Evolutionary conservation across 2,113 vertebrate species (phyloP).

Genomic region (Colius striatus): DNA sequence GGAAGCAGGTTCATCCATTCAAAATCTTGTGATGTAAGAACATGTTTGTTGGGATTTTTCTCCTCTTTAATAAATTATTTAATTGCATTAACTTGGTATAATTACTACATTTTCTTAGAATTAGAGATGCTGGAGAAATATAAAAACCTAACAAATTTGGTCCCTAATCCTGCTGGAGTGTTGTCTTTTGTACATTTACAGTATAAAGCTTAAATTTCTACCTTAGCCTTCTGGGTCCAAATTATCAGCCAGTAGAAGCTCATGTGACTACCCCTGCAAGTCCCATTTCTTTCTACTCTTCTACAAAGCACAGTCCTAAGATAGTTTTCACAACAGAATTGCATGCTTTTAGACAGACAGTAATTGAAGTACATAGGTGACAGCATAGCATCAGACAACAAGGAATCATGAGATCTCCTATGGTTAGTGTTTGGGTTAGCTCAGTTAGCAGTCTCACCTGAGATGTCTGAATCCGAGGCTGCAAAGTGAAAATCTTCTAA

Average conservation of each 20-base stretch:
- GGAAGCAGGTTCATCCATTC: not conserved
- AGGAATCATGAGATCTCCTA: not conserved
- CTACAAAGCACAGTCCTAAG: not conserved
- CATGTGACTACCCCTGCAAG: not conserved
- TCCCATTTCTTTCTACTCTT: not conserved
- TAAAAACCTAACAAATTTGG: not conserved
- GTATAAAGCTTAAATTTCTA: not conserved
- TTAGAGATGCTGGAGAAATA: not conserved
- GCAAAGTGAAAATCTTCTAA: not conserved
- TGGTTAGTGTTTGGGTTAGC: not conserved
- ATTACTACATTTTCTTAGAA: not conserved
- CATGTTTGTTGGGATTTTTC: not conserved
- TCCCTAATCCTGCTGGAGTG: not conserved
- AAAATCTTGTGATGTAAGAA: not conserved
- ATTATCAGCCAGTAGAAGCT: not conserved
- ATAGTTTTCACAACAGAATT: not conserved
- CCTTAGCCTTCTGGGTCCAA: not conserved
- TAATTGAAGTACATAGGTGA: not conserved
- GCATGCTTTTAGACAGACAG: not conserved
- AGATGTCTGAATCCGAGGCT: not conserved
- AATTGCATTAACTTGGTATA: not conserved
- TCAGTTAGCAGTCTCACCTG: not conserved
- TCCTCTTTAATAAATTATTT: not conserved
- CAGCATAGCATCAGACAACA: not conserved
- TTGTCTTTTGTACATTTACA: not conserved